Percentiles rank a stretch among this genome's conserved stretches.
Evolutionary conservation across 1,140 invertebrate genomes (phyloP).

Genomic region (Cydia splendana): DNA sequence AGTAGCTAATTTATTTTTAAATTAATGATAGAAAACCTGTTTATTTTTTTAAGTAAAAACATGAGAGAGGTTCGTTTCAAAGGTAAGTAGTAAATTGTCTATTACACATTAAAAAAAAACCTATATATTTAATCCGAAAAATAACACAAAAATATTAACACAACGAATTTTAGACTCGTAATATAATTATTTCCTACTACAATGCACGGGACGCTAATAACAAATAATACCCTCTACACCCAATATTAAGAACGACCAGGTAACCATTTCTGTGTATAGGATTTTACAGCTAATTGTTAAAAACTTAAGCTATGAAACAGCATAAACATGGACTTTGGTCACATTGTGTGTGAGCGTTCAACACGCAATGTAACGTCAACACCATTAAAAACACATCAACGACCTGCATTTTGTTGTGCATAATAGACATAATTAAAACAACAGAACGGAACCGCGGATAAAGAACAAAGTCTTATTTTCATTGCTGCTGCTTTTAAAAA

Average conservation of each 20-base stretch:
- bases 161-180: neutral
- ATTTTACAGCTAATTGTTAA: neutral
- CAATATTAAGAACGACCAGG: neutral
- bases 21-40: no score
- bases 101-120: no score
- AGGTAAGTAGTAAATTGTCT: no score
- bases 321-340: neutral
- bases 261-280: neutral
- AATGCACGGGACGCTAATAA: neutral
- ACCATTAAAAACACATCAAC: slow-evolving; percentile 30
- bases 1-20: no score
- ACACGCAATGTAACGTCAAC: slow-evolving; percentile 27
- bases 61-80: no score
- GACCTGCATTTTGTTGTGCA: slow-evolving; percentile 27
- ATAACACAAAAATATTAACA: no score
- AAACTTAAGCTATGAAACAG: neutral
- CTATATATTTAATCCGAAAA: no score
- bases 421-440: slow-evolving; percentile 28
- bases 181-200: neutral
- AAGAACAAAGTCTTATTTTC: neutral
- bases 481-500: neutral
- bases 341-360: neutral
- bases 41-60: no score
- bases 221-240: neutral
- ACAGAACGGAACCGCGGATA: neutral